These are phyloP conservation scores for Heloderma charlesbogerti DNA, from an alignment of 2,113 vertebrate species.

Conservation along the genomic window DNA sequence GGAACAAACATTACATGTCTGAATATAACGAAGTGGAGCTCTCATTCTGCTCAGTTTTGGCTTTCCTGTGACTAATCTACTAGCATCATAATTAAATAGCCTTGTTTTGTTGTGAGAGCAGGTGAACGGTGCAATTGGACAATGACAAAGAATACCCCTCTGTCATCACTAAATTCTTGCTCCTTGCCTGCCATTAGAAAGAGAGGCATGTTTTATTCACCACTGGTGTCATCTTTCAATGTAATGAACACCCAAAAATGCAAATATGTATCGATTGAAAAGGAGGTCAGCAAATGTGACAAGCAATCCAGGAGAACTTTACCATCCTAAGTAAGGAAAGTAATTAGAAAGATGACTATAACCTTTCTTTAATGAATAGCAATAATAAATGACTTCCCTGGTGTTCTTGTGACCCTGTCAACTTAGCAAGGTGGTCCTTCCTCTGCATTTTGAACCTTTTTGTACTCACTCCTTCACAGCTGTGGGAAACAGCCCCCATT, in stretches of 20 bases:
- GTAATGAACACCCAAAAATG: conserved; percentile 72
- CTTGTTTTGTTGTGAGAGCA: not conserved
- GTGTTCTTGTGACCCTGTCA: conserved; percentile 72
- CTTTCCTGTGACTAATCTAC: conserved; percentile 1
- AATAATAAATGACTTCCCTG: conserved; percentile 75
- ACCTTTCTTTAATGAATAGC: conserved; percentile 76
- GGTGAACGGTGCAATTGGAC: not conserved
- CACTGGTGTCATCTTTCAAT: conserved; percentile 60
- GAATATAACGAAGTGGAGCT: not conserved
- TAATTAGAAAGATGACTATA: conserved; percentile 76
- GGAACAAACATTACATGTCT: not conserved
- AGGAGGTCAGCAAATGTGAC: conserved; percentile 73
- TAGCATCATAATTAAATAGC: not conserved
- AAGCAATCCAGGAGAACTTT: conserved; percentile 72
- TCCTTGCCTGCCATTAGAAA: conserved; percentile 22
- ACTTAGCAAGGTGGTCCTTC: conserved; percentile 61
- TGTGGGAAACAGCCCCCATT: conserved; percentile 52
- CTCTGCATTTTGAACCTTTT: conserved; percentile 58
- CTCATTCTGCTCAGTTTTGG: not conserved
- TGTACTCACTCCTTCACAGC: conserved; percentile 59
- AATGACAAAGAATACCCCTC: conserved; percentile 12
- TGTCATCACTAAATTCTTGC: conserved; percentile 36
- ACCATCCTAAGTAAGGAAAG: conserved; percentile 69
- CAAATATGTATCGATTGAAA: conserved; percentile 76
- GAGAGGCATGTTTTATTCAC: conserved; percentile 61